Base-by-base conservation (phyloP, 1,140 invertebrate species). In the Heliconius hermathena region DNA sequence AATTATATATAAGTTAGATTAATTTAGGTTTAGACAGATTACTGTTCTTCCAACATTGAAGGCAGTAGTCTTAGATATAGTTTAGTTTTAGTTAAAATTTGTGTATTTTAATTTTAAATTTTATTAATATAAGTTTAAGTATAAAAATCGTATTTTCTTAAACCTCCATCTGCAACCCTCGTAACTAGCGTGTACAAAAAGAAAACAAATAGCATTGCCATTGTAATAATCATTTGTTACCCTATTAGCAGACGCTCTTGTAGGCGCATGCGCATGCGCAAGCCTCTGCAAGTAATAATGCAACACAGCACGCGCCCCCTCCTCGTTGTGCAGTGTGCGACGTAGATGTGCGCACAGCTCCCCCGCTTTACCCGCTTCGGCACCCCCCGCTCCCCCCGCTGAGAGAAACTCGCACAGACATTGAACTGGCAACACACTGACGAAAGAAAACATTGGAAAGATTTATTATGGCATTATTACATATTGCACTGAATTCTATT, bases 371-470 rank as follows among this genome's bases (percentile, higher is more conserved):
- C 96, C 96, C 87, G 97, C 97, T 18, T 96, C 96, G 22, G 60
- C 60, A 41, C 92, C 91, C 18, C 92, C 94, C 1, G 79, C 81
- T 11, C 95, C 96, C 1, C 97, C 97, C 29, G 98, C 98, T 1
- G 99, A 95, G 33, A 99, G 95, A 94, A 99, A 99, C 93, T 99
- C 99, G 95, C 99, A 99, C 8, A 99, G 95, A 93, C 99, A 99
- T 87, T 99, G 98, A 33, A 99, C 98, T 0, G 99, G 99, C 11
- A 99, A 93, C 79, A 98, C 97, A 87, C 97, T 96, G 83, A 16
- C 4, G 49, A 52, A 18, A 52, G 6, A 20, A 52, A 18, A 52
- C 5, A 52, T 52, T 20, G 49, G 16, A 52, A 20, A 52, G 5
- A 52, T 57, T 57, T 57, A 57, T 57, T 57, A n/a, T 8, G 33